Conservation (phyloP, 2,888 invertebrate species). For the Girardia tigrina region DNA sequence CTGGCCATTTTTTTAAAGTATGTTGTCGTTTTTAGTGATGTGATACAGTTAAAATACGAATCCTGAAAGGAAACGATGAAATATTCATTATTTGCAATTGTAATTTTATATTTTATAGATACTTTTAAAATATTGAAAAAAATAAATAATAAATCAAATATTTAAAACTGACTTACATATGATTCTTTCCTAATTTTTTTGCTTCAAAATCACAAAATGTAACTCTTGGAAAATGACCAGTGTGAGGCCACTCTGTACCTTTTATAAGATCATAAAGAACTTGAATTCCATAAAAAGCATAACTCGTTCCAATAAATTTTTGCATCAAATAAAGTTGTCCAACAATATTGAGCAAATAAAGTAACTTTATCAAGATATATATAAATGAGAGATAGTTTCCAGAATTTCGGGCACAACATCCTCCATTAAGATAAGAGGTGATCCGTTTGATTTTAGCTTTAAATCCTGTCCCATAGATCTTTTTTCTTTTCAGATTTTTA, state of each 20-base stretch:
- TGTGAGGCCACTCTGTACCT: conserved; percentile 45
- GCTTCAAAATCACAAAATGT: conserved; percentile 48
- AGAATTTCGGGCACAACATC: conserved; percentile 33
- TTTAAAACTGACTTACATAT: conserved; percentile 35
- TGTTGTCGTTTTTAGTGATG: too few relatives aligned
- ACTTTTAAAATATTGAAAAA: neutral
- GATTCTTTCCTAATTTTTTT: conserved; percentile 35
- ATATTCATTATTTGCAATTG: too few relatives aligned
- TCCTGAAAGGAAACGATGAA: too few relatives aligned
- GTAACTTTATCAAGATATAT: conserved; percentile 49
- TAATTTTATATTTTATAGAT: neutral
- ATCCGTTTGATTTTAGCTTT: neutral
- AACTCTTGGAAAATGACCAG: conserved; percentile 46
- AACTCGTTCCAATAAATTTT: conserved; percentile 50
- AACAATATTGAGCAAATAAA: conserved; percentile 50
- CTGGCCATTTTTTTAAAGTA: too few relatives aligned
- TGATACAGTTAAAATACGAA: too few relatives aligned
- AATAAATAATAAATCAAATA: neutral
- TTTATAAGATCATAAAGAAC: conserved; percentile 50
- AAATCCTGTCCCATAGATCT: neutral
- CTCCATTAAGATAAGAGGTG: neutral
- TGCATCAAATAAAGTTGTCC: conserved; percentile 52
- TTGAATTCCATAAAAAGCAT: conserved; percentile 50
- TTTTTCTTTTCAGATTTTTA: neutral
- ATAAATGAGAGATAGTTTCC: conserved; percentile 52